Percentiles rank a stretch among this genome's conserved stretches.
These are phyloP conservation scores for Hemitrygon akajei DNA, from an alignment of 2,797 vertebrate species.

Conservation along the genomic window DNA sequence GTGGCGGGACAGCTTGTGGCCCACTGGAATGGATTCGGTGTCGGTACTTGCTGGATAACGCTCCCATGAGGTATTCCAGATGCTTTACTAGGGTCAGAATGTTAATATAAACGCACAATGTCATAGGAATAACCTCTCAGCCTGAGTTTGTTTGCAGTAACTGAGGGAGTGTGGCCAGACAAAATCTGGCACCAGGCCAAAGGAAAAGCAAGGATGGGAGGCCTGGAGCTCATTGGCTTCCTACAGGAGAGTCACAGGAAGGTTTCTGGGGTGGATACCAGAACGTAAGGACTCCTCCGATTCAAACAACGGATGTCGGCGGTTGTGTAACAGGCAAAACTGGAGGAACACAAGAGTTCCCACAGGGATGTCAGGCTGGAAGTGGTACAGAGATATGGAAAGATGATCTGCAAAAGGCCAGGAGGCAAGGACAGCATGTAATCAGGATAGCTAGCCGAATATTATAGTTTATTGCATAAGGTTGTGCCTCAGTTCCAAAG, in stretches of 20 bases:
- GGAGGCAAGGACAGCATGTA: no score
- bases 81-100: no score
- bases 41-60: no score
- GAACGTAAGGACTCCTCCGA: not conserved
- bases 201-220: not conserved
- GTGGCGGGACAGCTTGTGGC: no score
- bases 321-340: not conserved
- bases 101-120: no score
- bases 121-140: no score
- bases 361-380: not conserved
- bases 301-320: not conserved
- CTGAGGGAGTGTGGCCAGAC: not conserved
- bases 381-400: not conserved
- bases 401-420: not conserved
- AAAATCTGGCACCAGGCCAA: not conserved
- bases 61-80: no score
- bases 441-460: no score
- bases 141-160: not conserved
- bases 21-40: no score
- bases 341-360: no score
- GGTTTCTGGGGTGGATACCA: not conserved
- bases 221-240: not conserved
- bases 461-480: no score
- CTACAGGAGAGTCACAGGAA: not conserved
- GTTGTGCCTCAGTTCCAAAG: no score